Evolutionary conservation across 2,888 invertebrate genomes (phyloP).

Genomic region (Argyra leucocephala): DNA sequence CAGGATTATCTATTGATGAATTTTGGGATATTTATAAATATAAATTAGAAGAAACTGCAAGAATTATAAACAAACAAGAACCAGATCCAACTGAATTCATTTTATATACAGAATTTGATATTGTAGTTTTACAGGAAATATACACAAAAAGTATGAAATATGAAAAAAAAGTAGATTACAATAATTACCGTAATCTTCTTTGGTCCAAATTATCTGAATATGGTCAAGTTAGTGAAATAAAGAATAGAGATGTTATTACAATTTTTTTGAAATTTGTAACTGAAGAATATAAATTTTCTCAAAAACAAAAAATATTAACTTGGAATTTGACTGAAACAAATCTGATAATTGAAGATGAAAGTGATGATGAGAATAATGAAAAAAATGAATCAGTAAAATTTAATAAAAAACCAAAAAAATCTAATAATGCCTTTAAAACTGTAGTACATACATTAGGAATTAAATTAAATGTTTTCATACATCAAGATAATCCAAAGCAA

Average conservation of each 20-base stretch:
- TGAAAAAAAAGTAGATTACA: conserved; percentile 54
- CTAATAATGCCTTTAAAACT: conserved; percentile 20
- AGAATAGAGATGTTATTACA: conserved; percentile 68
- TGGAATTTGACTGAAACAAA: conserved; percentile 47
- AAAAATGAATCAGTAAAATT: conserved; percentile 37
- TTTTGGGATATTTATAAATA: conserved; percentile 66
- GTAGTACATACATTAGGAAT: conserved; percentile 47
- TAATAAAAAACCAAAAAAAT: conserved; percentile 34
- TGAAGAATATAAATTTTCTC: conserved; percentile 52
- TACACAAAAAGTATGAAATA: not conserved
- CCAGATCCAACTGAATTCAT: not conserved
- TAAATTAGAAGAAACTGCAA: conserved; percentile 49
- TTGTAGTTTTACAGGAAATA: not conserved
- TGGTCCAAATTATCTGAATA: conserved; percentile 70
- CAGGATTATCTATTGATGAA: conserved; percentile 48
- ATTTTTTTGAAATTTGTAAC: conserved; percentile 67
- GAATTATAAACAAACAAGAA: conserved; percentile 45
- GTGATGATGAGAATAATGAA: conserved; percentile 38
- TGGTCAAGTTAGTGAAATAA: conserved; percentile 65
- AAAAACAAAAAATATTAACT: conserved; percentile 48
- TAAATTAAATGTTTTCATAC: conserved; percentile 65
- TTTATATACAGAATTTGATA: not conserved
- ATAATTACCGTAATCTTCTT: conserved; percentile 68
- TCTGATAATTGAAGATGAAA: conserved; percentile 29
- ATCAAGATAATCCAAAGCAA: conserved; percentile 70